phyloP scores from a whole-genome alignment of 64 coral and sea anemone species.

The Porites lutea region DNA sequence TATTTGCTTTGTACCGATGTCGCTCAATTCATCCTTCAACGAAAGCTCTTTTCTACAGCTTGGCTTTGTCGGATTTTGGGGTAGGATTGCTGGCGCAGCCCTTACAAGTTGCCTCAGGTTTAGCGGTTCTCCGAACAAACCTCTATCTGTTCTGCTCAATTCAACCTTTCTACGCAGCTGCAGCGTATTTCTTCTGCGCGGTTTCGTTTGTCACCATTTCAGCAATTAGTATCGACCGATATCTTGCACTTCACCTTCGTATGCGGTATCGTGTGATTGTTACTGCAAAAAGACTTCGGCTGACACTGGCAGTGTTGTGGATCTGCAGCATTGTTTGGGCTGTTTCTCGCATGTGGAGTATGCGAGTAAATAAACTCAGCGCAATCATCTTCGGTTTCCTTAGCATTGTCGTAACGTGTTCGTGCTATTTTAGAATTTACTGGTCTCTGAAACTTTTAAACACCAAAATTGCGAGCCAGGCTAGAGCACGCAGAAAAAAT shows the following conservation, averaged over 20 bases:
- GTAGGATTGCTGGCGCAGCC: conserved; percentile 6
- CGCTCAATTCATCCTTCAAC: conserved; percentile 15
- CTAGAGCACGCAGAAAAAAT: background rate
- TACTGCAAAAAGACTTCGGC: background rate
- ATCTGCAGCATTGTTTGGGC: background rate
- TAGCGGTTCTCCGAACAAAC: background rate
- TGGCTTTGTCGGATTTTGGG: conserved; percentile 16
- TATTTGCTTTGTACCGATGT: conserved; percentile 4
- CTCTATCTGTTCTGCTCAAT: background rate
- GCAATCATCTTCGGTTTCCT: background rate
- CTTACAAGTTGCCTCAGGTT: conserved; percentile 6
- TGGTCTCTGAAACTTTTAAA: conserved; percentile 27
- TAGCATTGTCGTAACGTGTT: conserved; percentile 1
- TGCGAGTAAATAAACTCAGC: conserved; percentile 1
- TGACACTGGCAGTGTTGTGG: background rate
- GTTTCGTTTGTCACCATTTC: conserved; percentile 32
- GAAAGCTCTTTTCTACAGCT: conserved; percentile 27
- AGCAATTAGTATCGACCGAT: conserved; percentile 60
- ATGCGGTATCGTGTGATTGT: background rate
- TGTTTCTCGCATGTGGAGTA: background rate
- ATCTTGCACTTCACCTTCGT: conserved; percentile 1
- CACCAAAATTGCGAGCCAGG: background rate
- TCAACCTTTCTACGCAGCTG: conserved; percentile 22
- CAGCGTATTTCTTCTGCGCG: conserved; percentile 22
- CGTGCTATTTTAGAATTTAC: conserved; percentile 24